Evolutionary conservation across 2,113 vertebrate genomes (phyloP).

Genomic region (Sarotherodon lohbergeri): DNA sequence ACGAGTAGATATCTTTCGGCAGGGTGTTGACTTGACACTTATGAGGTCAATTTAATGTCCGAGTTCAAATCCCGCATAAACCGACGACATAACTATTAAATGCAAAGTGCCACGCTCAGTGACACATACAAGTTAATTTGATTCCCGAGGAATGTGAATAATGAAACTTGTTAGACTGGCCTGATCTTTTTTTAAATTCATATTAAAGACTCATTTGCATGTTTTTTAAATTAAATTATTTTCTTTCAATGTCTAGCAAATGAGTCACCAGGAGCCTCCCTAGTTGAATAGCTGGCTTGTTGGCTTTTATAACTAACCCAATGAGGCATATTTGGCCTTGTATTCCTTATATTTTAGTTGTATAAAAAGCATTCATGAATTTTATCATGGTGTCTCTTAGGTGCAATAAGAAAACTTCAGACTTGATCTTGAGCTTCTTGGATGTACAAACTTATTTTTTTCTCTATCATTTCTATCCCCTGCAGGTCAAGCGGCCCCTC

Average conservation of each 20-base stretch:
- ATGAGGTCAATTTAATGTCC: neutral
- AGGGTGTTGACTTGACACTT: neutral
- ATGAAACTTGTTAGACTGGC: neutral
- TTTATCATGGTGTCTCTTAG: neutral
- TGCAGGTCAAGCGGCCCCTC: slow-evolving; percentile 75
- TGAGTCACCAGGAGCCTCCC: neutral
- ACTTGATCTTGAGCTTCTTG: neutral
- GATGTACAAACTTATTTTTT: neutral
- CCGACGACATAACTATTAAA: neutral
- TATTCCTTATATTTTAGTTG: neutral
- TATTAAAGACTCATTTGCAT: neutral
- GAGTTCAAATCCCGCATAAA: neutral
- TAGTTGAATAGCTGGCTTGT: neutral
- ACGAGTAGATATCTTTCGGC: neutral
- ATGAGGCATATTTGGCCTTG: neutral
- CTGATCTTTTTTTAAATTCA: neutral
- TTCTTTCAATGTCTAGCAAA: neutral
- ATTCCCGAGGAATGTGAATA: accelerated
- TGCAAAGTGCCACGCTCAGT: neutral
- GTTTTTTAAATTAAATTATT: accelerated
- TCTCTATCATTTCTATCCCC: neutral
- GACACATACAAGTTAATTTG: neutral
- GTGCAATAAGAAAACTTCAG: neutral
- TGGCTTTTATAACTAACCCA: neutral
- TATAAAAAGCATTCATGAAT: neutral